Percentiles rank a stretch among this genome's conserved stretches.
Conservation (phyloP, 2,888 invertebrate genomes). For the Acronicta alni region DNA sequence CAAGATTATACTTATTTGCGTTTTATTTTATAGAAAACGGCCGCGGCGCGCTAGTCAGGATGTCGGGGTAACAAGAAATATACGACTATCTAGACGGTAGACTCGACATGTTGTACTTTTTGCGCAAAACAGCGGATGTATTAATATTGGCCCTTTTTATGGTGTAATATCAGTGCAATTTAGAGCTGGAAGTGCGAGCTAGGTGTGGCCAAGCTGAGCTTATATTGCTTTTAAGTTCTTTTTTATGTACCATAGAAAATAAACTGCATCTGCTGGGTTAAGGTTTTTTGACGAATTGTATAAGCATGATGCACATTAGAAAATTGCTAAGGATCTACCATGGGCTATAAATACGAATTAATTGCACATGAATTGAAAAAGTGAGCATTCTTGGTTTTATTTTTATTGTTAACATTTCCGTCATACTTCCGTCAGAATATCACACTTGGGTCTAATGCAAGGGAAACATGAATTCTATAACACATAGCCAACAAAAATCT, state of each 20-base stretch:
- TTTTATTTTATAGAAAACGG: conserved; percentile 81
- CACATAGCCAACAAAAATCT: not conserved
- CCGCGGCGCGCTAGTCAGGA: conserved; percentile 65
- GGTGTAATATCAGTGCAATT: conserved; percentile 29
- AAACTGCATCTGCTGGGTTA: too few species aligned
- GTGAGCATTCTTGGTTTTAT: too few species aligned
- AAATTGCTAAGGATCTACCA: too few species aligned
- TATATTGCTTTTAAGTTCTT: not conserved
- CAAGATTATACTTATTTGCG: conserved; percentile 76
- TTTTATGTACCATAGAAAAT: too few species aligned
- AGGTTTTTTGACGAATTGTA: too few species aligned
- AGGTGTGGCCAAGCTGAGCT: not conserved
- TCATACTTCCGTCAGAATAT: too few species aligned
- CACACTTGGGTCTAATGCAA: too few species aligned
- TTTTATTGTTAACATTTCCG: too few species aligned
- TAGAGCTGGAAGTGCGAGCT: conserved; percentile 14
- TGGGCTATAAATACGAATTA: too few species aligned
- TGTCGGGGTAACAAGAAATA: conserved; percentile 71
- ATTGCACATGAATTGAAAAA: too few species aligned
- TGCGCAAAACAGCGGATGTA: conserved; percentile 74
- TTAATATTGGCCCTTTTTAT: conserved; percentile 64
- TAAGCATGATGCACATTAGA: too few species aligned
- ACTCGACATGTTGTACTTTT: conserved; percentile 63
- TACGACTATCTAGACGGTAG: conserved; percentile 41
- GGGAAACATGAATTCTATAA: not conserved